phyloP scores from a whole-genome alignment of 2,113 vertebrate species.

The Ameiurus melas region DNA sequence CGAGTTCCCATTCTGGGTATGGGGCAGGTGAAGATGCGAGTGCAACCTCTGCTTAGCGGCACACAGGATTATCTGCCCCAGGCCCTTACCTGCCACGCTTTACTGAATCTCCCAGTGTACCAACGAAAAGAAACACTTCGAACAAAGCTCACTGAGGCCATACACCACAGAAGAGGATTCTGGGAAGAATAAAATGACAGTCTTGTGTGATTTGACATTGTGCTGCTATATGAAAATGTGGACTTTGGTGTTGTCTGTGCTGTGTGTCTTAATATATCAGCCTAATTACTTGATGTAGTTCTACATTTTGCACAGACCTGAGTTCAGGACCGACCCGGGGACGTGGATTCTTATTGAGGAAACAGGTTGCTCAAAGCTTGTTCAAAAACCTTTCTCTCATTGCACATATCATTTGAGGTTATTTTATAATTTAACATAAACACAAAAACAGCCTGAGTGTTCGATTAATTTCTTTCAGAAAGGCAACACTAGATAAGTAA shows the following conservation, averaged over 20 bases:
- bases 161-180: constrained; percentile 73
- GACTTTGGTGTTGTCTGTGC: background rate
- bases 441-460: background rate
- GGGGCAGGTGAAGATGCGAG: constrained; percentile 66
- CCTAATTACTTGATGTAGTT: too few relatives aligned
- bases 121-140: constrained; percentile 62
- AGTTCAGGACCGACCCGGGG: background rate
- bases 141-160: constrained; percentile 68
- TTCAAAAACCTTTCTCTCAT: background rate
- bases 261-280: background rate
- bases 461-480: background rate
- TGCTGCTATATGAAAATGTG: background rate
- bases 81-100: constrained; percentile 66
- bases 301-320: background rate
- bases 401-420: background rate
- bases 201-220: background rate
- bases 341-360: background rate
- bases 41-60: constrained; percentile 53
- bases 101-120: constrained; percentile 73
- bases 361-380: background rate
- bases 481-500: background rate
- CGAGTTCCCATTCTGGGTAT: constrained; percentile 71
- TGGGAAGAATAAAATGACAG: constrained; percentile 44
- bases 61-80: constrained; percentile 69
- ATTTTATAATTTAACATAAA: background rate